Base-by-base conservation (phyloP, 2,888 invertebrate genomes). In the Mayetiola destructor region DNA sequence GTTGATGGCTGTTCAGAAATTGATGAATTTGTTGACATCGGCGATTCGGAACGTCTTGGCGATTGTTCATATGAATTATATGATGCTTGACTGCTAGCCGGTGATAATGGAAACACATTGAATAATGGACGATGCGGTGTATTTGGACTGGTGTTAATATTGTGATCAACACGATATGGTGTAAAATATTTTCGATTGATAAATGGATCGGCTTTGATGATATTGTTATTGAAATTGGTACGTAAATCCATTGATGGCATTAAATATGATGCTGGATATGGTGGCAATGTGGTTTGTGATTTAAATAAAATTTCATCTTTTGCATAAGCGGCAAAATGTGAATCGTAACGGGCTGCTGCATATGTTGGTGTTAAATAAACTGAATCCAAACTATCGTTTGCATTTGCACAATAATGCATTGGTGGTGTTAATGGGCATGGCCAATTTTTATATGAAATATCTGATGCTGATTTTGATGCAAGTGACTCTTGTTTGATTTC, bases 41-140 rank as follows among this genome's bases (percentile, higher is more conserved):
- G 73, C 2, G 73, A 71, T 54, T 69, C 59, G 3, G 73, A 72
- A 55, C 72, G 66, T 37, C 59, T 56, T 36, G 61, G 60, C 39
- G 61, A 60, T 30, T 57, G 55, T 39, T 59, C 56, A 64, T 69
- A 69, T 16, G 72, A 71, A 59, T 69, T 72, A 57, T 67, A 72
- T 2, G 72, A 71, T 23, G 68, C 57, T 68, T 59, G 62, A 18
- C 72, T 73, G 59, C 72, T 72, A n/a, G 71, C 68, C 14, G 72
- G 72, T 54, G 72, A 72, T 3, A 72, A 48, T 39, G 60, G 59
- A 56, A 56, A 58, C 5, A 42, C 29, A 23, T 32, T 55, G 23
- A 58, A 58, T 18, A 39, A 70, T 30, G 72, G 72, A 3, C 70
- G 69, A 61, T 68, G 69, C 3, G 66, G 64, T 23, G 61, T 61